Evolutionary conservation across 2,888 invertebrate genomes (phyloP).

Genomic region (Hemicrepidius hirtus): DNA sequence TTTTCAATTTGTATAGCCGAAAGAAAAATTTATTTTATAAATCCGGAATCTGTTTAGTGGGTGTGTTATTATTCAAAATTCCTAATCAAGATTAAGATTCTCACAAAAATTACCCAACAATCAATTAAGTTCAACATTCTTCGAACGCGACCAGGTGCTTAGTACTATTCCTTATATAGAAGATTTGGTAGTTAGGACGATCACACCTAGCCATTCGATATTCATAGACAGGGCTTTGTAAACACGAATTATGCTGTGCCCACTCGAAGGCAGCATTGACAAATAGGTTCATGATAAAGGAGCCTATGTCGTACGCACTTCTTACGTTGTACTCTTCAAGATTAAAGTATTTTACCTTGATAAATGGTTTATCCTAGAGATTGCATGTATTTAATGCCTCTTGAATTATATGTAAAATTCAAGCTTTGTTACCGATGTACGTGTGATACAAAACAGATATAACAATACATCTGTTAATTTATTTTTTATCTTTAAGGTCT

Average conservation of each 20-base stretch:
- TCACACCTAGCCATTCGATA: conserved; percentile 49
- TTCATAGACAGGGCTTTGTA: conserved; percentile 47
- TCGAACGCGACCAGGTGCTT: conserved; percentile 40
- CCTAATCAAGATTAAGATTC: conserved; percentile 33
- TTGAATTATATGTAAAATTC: background rate
- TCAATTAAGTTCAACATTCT: conserved; percentile 42
- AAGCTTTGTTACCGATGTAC: conserved; percentile 7
- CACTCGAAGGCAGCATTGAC: conserved; percentile 46
- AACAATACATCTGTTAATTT: background rate
- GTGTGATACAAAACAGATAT: background rate
- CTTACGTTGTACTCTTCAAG: conserved; percentile 27
- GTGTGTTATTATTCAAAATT: conserved; percentile 26
- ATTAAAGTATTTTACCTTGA: conserved; percentile 30
- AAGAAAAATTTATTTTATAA: conserved; percentile 11
- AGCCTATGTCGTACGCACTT: conserved; percentile 34
- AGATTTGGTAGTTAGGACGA: conserved; percentile 39
- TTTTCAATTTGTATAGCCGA: background rate
- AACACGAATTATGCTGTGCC: conserved; percentile 45
- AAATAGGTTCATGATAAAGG: conserved; percentile 49
- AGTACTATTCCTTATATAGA: conserved; percentile 48
- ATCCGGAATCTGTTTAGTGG: conserved; percentile 4
- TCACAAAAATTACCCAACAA: conserved; percentile 37
- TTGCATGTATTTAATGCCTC: conserved; percentile 3
- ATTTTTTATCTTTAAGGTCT: background rate
- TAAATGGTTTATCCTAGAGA: conserved; percentile 17